Evolutionary conservation across 2,888 invertebrate genomes (phyloP).

Genomic region (Xanthorhoe designata): DNA sequence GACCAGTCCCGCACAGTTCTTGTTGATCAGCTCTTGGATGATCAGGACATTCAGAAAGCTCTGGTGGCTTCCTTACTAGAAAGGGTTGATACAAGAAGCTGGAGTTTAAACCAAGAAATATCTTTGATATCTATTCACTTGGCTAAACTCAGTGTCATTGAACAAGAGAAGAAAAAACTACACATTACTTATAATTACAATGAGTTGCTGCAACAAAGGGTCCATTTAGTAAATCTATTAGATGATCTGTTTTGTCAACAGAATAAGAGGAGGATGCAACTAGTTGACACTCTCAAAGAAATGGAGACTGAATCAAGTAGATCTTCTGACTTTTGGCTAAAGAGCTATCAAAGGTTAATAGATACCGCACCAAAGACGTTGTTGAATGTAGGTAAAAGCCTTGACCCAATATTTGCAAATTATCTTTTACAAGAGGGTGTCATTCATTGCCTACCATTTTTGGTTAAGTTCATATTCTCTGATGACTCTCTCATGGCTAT

Average conservation of each 20-base stretch:
- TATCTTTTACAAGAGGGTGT: conserved; percentile 89
- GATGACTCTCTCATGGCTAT: conserved; percentile 82
- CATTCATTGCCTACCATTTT: conserved; percentile 91
- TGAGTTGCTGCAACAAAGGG: conserved; percentile 88
- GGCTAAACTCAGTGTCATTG: conserved; percentile 89
- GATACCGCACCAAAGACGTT: conserved; percentile 90
- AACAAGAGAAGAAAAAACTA: conserved; percentile 89
- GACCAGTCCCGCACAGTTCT: conserved; percentile 86
- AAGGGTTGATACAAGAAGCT: conserved; percentile 90
- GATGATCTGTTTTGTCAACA: conserved; percentile 89
- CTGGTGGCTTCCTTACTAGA: conserved; percentile 90
- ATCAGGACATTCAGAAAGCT: conserved; percentile 90
- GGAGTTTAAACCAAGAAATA: conserved; percentile 92
- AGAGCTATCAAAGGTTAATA: conserved; percentile 93
- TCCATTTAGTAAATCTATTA: conserved; percentile 88
- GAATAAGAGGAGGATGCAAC: conserved; percentile 87
- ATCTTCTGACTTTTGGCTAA: conserved; percentile 89
- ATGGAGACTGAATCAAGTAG: conserved; percentile 87
- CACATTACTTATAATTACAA: conserved; percentile 89
- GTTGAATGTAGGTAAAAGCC: conserved; percentile 85
- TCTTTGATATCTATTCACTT: conserved; percentile 89
- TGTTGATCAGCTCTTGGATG: conserved; percentile 87
- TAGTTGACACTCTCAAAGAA: conserved; percentile 88
- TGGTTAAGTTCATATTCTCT: conserved; percentile 86
- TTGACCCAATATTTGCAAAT: conserved; percentile 89